Conservation (phyloP, 2,797 vertebrate species). For the Platyrinchus mystaceus region DNA sequence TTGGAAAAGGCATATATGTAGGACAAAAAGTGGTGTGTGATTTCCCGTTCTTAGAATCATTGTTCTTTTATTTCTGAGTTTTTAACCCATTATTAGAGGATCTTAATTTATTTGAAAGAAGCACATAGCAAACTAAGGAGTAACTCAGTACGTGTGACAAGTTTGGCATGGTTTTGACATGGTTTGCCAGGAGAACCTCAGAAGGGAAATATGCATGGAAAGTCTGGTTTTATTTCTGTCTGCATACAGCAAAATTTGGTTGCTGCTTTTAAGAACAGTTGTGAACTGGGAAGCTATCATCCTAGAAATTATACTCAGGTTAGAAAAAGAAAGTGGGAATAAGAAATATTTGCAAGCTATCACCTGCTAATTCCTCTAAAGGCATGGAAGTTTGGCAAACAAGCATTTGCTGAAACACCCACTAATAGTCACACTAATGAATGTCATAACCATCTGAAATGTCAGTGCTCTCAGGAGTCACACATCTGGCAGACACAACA, state of each 20-base stretch:
- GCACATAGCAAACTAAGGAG: not conserved
- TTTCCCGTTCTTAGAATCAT: not conserved
- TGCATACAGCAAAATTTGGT: not conserved
- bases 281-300: not conserved
- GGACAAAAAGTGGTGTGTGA: not conserved
- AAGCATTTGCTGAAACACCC: constrained; percentile 2
- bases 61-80: not conserved
- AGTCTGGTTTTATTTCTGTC: not conserved
- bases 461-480: not conserved
- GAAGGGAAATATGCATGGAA: not conserved
- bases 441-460: not conserved
- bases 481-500: not conserved
- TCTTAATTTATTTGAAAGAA: constrained; percentile 3
- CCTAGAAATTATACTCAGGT: not conserved
- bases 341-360: not conserved
- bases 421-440: not conserved
- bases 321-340: not conserved
- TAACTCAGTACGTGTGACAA: not conserved
- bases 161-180: no score
- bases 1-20: constrained; percentile 10
- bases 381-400: not conserved
- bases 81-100: not conserved
- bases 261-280: not conserved
- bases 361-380: not conserved
- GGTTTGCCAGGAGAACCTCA: not conserved